phyloP scores from a whole-genome alignment of 2,888 invertebrate species.

The Diplolepis rosae region DNA sequence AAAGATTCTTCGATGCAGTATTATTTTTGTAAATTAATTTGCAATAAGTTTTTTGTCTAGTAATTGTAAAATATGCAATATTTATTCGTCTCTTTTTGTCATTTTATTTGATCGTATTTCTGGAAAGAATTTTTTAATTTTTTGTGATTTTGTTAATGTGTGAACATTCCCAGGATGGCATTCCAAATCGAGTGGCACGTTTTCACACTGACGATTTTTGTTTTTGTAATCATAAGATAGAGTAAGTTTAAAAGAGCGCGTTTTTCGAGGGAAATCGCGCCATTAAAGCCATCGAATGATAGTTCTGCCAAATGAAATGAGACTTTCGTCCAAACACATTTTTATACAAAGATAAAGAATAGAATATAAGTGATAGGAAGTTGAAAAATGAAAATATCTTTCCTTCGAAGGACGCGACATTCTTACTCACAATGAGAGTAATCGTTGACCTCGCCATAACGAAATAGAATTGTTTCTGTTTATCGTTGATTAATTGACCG shows the following conservation, averaged over 20 bases:
- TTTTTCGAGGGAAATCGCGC: slow-evolving; percentile 9
- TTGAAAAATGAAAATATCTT: slow-evolving; percentile 7
- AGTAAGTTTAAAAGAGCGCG: background rate
- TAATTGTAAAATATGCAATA: slow-evolving; percentile 8
- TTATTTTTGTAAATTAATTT: slow-evolving; percentile 1
- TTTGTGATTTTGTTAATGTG: slow-evolving; percentile 10
- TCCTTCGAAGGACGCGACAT: slow-evolving; percentile 49
- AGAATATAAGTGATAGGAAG: slow-evolving; percentile 26
- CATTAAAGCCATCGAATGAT: background rate
- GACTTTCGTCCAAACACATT: slow-evolving; percentile 38
- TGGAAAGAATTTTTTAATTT: slow-evolving; percentile 1
- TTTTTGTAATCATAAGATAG: slow-evolving; percentile 15
- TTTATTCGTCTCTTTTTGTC: slow-evolving; percentile 7
- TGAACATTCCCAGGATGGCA: slow-evolving; percentile 3
- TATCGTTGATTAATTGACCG: slow-evolving; percentile 52
- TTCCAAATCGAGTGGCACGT: slow-evolving; percentile 9
- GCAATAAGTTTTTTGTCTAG: background rate
- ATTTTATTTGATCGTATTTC: slow-evolving; percentile 2
- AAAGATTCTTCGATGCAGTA: background rate
- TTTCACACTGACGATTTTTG: slow-evolving; percentile 27
- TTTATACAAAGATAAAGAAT: slow-evolving; percentile 37
- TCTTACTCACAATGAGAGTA: slow-evolving; percentile 46
- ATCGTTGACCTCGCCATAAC: slow-evolving; percentile 56
- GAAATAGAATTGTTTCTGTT: slow-evolving; percentile 60
- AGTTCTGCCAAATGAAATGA: slow-evolving; percentile 35